Conservation (phyloP, 2,797 vertebrate species). For the Crenichthys baileyi region DNA sequence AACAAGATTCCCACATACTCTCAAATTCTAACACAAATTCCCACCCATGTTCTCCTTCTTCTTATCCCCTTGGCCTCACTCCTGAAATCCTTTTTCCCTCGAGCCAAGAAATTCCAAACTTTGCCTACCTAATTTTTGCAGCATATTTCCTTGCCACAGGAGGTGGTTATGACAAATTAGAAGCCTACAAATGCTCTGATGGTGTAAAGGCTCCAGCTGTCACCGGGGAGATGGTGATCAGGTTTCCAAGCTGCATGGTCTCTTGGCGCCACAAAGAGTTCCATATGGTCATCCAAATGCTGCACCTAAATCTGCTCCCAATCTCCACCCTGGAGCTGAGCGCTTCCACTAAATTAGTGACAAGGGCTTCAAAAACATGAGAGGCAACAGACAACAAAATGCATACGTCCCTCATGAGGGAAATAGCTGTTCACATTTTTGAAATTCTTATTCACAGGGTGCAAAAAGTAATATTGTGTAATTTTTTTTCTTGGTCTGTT, state of each 20-base stretch:
- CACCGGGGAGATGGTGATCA: slow-evolving; percentile 98
- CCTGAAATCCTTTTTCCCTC: slow-evolving; percentile 23
- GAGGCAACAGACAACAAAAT: slow-evolving; percentile 72
- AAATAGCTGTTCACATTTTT: background rate
- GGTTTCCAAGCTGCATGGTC: slow-evolving; percentile 99
- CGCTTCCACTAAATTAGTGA: slow-evolving; percentile 75
- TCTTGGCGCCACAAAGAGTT: slow-evolving; percentile 95
- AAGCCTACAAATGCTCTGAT: slow-evolving; percentile 99
- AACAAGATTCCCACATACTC: slow-evolving; percentile 13
- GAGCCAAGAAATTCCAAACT: slow-evolving; percentile 76
- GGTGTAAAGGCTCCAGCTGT: slow-evolving; percentile 99
- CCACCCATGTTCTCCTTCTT: slow-evolving; percentile 16
- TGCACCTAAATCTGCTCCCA: slow-evolving; percentile 89
- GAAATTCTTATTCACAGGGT: background rate
- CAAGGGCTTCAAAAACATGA: slow-evolving; percentile 65
- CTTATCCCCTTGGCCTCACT: slow-evolving; percentile 14
- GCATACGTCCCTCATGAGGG: slow-evolving; percentile 59
- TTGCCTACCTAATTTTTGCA: slow-evolving; percentile 89
- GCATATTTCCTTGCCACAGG: slow-evolving; percentile 99
- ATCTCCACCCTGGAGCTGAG: slow-evolving; percentile 76
- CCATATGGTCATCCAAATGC: slow-evolving; percentile 99
- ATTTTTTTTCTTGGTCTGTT: background rate
- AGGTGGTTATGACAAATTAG: slow-evolving; percentile 99
- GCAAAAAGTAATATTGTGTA: slow-evolving; percentile 1
- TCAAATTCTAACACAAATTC: background rate